Evolutionary conservation across 2,113 vertebrate genomes (phyloP).

Genomic region (Hippocampus mohnikei): DNA sequence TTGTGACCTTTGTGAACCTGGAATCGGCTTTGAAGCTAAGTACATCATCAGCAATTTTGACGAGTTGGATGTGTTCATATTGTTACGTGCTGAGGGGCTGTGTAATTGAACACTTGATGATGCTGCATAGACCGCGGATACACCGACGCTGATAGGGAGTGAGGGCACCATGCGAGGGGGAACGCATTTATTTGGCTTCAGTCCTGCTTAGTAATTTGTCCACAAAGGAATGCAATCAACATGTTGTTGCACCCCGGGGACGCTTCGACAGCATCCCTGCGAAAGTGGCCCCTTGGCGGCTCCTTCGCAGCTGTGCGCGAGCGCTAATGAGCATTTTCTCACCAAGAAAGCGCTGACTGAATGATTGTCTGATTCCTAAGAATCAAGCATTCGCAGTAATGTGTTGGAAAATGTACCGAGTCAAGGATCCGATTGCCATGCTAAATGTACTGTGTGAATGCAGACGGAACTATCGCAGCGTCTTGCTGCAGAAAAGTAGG

Average conservation of each 20-base stretch:
- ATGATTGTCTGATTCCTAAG: not conserved
- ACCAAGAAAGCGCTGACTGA: slow-evolving; percentile 1
- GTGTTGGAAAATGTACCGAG: not conserved
- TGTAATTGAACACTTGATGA: slow-evolving; percentile 64
- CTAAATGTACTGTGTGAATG: not conserved
- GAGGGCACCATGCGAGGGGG: slow-evolving; percentile 20
- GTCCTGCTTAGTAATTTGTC: slow-evolving; percentile 48
- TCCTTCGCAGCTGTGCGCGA: slow-evolving; percentile 49
- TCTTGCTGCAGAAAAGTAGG: not conserved
- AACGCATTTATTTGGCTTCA: slow-evolving; percentile 38
- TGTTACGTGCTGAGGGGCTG: slow-evolving; percentile 38
- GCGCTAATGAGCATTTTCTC: slow-evolving; percentile 34
- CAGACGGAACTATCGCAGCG: not conserved
- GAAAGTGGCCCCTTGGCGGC: slow-evolving; percentile 51
- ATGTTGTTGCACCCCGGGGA: slow-evolving; percentile 13
- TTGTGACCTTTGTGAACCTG: slow-evolving; percentile 42
- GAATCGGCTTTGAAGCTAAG: slow-evolving; percentile 45
- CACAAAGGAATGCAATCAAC: slow-evolving; percentile 53
- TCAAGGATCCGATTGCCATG: not conserved
- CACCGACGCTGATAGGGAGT: slow-evolving; percentile 46
- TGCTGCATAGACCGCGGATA: slow-evolving; percentile 57
- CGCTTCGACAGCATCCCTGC: slow-evolving; percentile 25
- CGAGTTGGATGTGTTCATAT: slow-evolving; percentile 49
- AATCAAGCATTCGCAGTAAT: not conserved
- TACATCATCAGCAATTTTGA: slow-evolving; percentile 62